Evolutionary conservation across 2,113 vertebrate species (phyloP), one percentile per base, ranked within the genome.

Genomic region (Chrysochloris asiatica): DNA sequence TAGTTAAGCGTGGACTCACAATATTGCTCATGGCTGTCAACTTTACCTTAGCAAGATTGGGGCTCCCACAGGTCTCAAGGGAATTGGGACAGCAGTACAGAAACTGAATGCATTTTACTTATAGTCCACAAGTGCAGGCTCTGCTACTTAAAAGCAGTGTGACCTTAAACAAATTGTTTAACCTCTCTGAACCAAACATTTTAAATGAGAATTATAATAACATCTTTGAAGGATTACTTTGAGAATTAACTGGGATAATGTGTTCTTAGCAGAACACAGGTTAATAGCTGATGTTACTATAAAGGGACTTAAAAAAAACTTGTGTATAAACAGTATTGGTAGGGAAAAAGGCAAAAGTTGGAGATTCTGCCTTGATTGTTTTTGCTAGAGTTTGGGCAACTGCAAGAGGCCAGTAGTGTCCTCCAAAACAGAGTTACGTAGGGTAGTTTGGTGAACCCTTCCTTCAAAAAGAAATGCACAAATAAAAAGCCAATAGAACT

Each of bases 141-240:
- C 36, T 75, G 59, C 38, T 54, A 19, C 26, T 90, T 82, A 84
- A 10, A 48, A 69, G 30, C 43, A 80, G 69, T 72, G 3, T 54
- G 13, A 80, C 30, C 30, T 67, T 94, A 78, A 79, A 63, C 12
- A 48, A 89, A 28, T 73, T 65, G 36, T 65, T 92, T 89, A 43
- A 86, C 48, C 43, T 91, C 85, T 84, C 30, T 87, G 69, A 81
- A 81, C 33, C 21, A 81, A 91, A 83, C 36, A 65, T 67, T 86
- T 79, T 36, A 89, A 86, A 56, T 41, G 81, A 30, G 43, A 6
- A 92, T 75, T 41, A 65, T 80, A 77, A 73, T 48, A 84, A 43
- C 24, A 48, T 86, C 59, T 94, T 69, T 48, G 67, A 73, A 56
- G 30, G 28, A 11, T 69, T 80, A 80, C 90, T 88, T 88, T 86